Percentiles rank a stretch among this genome's conserved stretches.
These are phyloP conservation scores for Eidolon helvum DNA, from an alignment of 2,113 vertebrate species.

Conservation along the genomic window DNA sequence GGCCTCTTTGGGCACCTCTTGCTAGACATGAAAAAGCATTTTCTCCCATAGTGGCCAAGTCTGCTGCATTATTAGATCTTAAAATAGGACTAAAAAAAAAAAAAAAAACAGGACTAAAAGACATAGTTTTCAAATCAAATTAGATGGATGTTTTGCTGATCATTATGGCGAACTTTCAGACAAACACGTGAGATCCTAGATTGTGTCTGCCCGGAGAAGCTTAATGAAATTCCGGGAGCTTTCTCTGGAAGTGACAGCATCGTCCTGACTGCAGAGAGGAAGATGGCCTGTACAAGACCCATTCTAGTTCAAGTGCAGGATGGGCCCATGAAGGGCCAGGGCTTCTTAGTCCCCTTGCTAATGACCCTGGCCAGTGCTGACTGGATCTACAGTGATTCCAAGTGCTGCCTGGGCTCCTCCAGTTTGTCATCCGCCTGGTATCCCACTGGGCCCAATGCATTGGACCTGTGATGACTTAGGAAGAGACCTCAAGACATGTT, in stretches of 20 bases:
- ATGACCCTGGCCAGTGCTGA: not conserved
- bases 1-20: not conserved
- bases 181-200: not conserved
- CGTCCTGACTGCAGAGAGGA: not conserved
- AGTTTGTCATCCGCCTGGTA: not conserved
- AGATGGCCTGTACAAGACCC: not conserved
- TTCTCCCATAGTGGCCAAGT: not conserved
- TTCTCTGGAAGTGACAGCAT: not conserved
- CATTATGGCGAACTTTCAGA: not conserved
- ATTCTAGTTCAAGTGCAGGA: not conserved
- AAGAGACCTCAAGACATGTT: not conserved
- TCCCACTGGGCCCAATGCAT: no score
- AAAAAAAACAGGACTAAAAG: not conserved
- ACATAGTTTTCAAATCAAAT: not conserved
- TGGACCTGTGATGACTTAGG: not conserved
- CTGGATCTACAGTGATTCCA: fast-evolving
- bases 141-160: not conserved
- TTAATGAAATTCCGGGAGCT: not conserved
- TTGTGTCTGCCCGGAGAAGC: not conserved
- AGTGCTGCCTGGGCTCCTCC: not conserved
- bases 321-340: not conserved
- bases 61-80: not conserved
- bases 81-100: not conserved
- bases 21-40: not conserved
- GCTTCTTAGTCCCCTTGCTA: fast-evolving